These are phyloP conservation scores for Liposcelis brunnea DNA, from an alignment of 2,888 invertebrate species.

Conservation along the genomic window DNA sequence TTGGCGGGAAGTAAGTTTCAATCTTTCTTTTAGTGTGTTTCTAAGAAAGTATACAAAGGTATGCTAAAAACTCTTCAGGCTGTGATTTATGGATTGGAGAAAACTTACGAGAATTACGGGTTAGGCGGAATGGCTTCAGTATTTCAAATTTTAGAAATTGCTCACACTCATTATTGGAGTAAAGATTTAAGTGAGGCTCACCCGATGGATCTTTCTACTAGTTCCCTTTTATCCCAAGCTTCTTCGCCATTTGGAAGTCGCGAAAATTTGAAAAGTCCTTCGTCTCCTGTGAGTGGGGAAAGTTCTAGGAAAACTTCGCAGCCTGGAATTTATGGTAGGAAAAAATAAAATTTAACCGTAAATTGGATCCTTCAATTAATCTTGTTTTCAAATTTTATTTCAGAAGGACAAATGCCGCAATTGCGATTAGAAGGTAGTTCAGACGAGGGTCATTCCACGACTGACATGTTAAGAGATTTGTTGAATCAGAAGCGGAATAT, in stretches of 20 bases:
- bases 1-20: too few relatives aligned
- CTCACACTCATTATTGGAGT: constrained; percentile 96
- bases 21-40: constrained; percentile 48
- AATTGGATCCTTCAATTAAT: background rate
- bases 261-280: constrained; percentile 48
- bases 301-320: constrained; percentile 48
- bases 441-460: constrained; percentile 52
- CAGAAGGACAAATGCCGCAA: constrained; percentile 43
- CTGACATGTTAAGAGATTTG: constrained; percentile 88
- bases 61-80: constrained; percentile 85
- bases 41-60: constrained; percentile 88
- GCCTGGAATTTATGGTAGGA: constrained; percentile 30
- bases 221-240: constrained; percentile 25
- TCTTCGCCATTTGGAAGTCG: constrained; percentile 50
- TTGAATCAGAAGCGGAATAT: constrained; percentile 81
- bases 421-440: constrained; percentile 15
- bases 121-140: constrained; percentile 95
- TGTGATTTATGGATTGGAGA: constrained; percentile 76
- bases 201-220: constrained; percentile 17
- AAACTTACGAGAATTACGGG: constrained; percentile 82
- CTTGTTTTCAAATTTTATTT: constrained; percentile 12
- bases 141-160: constrained; percentile 92
- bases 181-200: constrained; percentile 50
- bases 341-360: constrained; percentile 6
- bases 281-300: constrained; percentile 37